Base-by-base conservation (phyloP, 2,797 vertebrate genomes). In the Otolemur crassicaudatus region DNA sequence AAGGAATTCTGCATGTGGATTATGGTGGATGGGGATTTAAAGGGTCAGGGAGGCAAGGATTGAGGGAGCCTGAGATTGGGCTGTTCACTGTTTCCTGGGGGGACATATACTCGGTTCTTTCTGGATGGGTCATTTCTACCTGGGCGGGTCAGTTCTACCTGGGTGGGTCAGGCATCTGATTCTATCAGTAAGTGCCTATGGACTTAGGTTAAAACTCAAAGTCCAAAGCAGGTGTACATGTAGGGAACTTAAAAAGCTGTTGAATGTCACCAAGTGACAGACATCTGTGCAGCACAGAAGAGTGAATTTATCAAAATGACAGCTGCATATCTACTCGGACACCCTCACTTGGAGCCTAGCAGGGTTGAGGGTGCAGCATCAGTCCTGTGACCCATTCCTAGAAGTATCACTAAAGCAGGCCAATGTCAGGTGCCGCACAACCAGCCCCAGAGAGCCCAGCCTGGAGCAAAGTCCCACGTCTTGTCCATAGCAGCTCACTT, bases 371-470 rank as follows among this genome's bases (percentile, higher is more conserved):
- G 29, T 58, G 16, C 27, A 9, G 19, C 14, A 23, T 25, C 29
- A 0, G 20, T n/a, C 56, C 67, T 10, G 29, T 23, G 19, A 40
- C 13, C 34, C 34, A 40, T 23, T 11, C 49, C 17, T 7, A 20
- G 63, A 29, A 34, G 63, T 2, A 16, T 12, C 56, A 0, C 27
- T 27, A 2, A 23, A 37, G 65, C 46, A 53, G 23, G 6, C 25
- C 17, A 11, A 0, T 2, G 2, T 40, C 12, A 37, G 25, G 29
- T 22, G 23, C 43, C 3, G 3, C 31, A 0, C 7, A 9, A 5
- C 4, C 4, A 27, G 63, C 12, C 31, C 1, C 2, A 0, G 22
- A 6, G 16, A 14, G 3, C 63, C 34, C 56, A 7, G 12, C 31
- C 29, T 29, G 8, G 17, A 22, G 27, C 56, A 22, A 34, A 87